Conservation (phyloP, 2,888 invertebrate genomes). For the Napeogenes inachia region DNA sequence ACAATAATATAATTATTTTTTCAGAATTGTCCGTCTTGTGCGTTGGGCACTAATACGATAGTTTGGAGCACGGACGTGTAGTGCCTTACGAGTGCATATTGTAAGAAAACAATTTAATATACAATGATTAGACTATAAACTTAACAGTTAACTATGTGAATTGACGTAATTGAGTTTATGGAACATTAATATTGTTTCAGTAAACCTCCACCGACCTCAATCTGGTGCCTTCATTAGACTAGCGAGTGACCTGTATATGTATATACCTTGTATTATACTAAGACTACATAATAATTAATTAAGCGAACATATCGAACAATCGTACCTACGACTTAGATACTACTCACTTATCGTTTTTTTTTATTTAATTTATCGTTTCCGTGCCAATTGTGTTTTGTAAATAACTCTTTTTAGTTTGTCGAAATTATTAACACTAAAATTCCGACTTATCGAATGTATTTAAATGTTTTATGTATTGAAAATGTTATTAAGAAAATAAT, state of each 20-base stretch:
- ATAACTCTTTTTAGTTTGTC: conserved; percentile 34
- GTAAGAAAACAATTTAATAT: conserved; percentile 7
- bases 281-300: conserved; percentile 43
- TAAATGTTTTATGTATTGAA: conserved; percentile 43
- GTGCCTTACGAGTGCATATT: conserved; percentile 31
- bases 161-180: neutral
- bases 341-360: conserved; percentile 42
- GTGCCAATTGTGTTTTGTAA: conserved; percentile 62
- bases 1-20: conserved; percentile 26
- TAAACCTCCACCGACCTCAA: conserved; percentile 75
- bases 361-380: conserved; percentile 51
- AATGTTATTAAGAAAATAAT: conserved; percentile 49
- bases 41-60: conserved; percentile 75
- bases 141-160: neutral
- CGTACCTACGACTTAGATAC: conserved; percentile 55
- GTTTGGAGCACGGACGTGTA: conserved; percentile 76
- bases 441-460: conserved; percentile 23
- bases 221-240: conserved; percentile 74
- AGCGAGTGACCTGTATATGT: conserved; percentile 69
- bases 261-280: conserved; percentile 68
- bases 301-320: conserved; percentile 69
- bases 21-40: conserved; percentile 77
- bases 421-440: conserved; percentile 24
- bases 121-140: neutral
- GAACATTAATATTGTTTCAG: conserved; percentile 41